These are phyloP conservation scores for Mola mola DNA, from an alignment of 2,113 vertebrate genomes.

Conservation along the genomic window DNA sequence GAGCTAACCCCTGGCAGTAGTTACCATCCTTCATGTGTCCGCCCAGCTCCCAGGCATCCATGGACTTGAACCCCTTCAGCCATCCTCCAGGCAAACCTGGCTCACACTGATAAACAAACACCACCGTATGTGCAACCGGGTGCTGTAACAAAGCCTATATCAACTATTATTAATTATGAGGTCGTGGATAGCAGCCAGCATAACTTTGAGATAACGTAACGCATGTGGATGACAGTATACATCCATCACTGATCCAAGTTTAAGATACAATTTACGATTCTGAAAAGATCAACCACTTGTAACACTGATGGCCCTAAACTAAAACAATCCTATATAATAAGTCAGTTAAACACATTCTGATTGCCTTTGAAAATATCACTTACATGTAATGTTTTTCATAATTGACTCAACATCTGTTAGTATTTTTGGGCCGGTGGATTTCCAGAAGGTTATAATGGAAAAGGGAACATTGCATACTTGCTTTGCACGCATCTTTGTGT, in stretches of 20 bases:
- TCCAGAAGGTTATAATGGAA: conserved; percentile 48
- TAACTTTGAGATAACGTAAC: no score
- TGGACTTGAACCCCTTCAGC: conserved; percentile 68
- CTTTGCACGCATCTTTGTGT: conserved; percentile 59
- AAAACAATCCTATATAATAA: no score
- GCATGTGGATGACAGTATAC: conserved; percentile 18
- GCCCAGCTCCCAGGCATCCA: conserved; percentile 59
- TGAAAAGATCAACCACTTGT: no score
- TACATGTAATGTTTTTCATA: conserved; percentile 23
- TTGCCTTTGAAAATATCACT: no score
- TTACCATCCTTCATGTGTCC: conserved; percentile 79
- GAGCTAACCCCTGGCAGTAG: conserved; percentile 89
- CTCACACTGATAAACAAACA: conserved; percentile 65
- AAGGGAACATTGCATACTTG: conserved; percentile 41
- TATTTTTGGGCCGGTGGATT: conserved; percentile 50
- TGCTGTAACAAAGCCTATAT: conserved; percentile 64
- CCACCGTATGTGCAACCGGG: conserved; percentile 46
- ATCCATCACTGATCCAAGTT: conserved; percentile 15
- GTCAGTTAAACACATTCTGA: conserved; percentile 16
- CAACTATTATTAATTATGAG: conserved; percentile 73
- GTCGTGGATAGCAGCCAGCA: conserved; percentile 57
- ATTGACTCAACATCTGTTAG: conserved; percentile 60
- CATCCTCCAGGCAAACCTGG: conserved; percentile 56
- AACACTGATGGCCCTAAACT: no score
- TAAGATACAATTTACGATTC: no score